Evolutionary conservation across 1,140 invertebrate genomes (phyloP), one percentile per base, ranked within the genome.

Genomic region (Homalodisca vitripennis): DNA sequence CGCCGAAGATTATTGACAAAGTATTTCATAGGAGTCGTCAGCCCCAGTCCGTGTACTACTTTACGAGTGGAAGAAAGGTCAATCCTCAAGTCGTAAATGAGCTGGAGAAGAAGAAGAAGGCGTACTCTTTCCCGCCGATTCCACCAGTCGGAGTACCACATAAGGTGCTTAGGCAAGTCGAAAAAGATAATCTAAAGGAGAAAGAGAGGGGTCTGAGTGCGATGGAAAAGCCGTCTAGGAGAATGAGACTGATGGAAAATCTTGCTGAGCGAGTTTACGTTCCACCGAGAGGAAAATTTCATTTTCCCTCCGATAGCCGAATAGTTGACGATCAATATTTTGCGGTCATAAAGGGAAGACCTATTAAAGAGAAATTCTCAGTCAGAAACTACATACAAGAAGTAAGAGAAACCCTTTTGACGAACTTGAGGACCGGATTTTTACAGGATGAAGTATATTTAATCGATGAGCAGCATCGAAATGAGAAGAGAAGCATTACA

Each of bases 401-500:
- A n/a, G 29, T 53, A 2, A 46, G 66, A 51, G 47, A 67, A 17
- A 29, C 24, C 6, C 20, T 67, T 1, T 14, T 22, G 34, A 67
- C 66, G 17, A 47, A 57, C 32, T 12, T 67, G 51, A 51, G 55
- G 31, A 57, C 66, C 12, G 66, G 66, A 34, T 67, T 24, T 26
- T 24, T 55, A 26, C 51, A 55, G 13, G 66, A 67, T 29, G 66
- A 67, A 48, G 46, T 67, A 3, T 46, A 31, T 22, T 27, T 55
- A n/a, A 67, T 53, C 26, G 66, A 67, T 24, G 66, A 67, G 31
- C 47, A 53, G 26, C 31, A 48, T 29, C 10, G 47, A 2, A 57
- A 67, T 24, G 66, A 67, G 34, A 67, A 30, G 51, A 67, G 30
- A 10, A 53, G 46, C 26, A 55, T 67, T 27, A 20, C 27, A 3